Percentiles rank a stretch among this genome's conserved stretches.
These are phyloP conservation scores for Pseudococcus viburni DNA, from an alignment of 2,888 invertebrate species.

Conservation along the genomic window DNA sequence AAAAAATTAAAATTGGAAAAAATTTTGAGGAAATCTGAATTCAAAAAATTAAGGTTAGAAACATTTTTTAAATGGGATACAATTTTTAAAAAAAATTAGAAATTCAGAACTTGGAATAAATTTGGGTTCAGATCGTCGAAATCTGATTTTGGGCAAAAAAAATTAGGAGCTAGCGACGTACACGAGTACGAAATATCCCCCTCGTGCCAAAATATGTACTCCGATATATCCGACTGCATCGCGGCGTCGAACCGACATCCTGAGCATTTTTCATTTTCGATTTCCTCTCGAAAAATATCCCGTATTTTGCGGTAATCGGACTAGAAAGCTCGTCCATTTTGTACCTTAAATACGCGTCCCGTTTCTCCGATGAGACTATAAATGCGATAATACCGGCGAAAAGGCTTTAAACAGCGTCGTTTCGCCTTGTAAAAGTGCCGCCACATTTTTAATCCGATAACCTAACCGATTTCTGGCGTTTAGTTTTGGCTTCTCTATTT, in stretches of 20 bases:
- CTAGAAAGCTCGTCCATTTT: slow-evolving; percentile 26
- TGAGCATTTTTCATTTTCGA: slow-evolving; percentile 23
- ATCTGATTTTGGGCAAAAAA: too few species aligned
- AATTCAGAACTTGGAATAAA: too few species aligned
- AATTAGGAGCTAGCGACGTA: too few species aligned
- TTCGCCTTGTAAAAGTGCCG: slow-evolving; percentile 12
- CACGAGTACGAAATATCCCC: background rate
- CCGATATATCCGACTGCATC: background rate
- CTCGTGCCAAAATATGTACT: slow-evolving; percentile 9
- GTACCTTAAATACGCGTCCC: slow-evolving; percentile 30
- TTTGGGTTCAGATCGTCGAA: too few species aligned
- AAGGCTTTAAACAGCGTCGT: slow-evolving; percentile 24
- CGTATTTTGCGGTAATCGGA: background rate
- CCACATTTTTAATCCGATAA: slow-evolving; percentile 39
- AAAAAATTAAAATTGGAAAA: too few species aligned
- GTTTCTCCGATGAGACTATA: slow-evolving; percentile 8
- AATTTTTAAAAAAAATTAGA: too few species aligned
- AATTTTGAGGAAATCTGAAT: too few species aligned
- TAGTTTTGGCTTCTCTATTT: background rate
- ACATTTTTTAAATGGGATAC: too few species aligned
- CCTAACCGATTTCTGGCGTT: slow-evolving; percentile 3
- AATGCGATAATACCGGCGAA: slow-evolving; percentile 13
- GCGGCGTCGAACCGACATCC: background rate
- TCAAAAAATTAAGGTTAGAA: too few species aligned
- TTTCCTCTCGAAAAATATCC: background rate